Evolutionary conservation across 1,140 invertebrate species (phyloP).

Genomic region (Colletes latitarsis): DNA sequence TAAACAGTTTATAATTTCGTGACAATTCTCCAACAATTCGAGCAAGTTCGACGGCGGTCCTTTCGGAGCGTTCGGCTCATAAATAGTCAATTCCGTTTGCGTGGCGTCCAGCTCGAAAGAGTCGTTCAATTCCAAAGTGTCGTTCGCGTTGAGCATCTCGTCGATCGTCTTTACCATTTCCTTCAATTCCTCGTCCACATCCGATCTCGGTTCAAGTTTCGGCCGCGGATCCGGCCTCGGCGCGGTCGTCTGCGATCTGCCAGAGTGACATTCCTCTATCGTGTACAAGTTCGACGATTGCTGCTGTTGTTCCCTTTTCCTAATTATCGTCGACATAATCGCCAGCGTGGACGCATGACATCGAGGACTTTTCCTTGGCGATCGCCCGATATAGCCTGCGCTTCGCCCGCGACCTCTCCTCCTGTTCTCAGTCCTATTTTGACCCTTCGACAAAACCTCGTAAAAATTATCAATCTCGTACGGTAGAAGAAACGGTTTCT

Average conservation of each 20-base stretch:
- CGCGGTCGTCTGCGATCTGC: slow-evolving; percentile 38
- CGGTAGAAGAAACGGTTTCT: slow-evolving; percentile 86
- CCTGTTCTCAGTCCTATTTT: slow-evolving; percentile 65
- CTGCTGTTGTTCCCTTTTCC: slow-evolving; percentile 73
- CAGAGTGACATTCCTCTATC: slow-evolving; percentile 64
- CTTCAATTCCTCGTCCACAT: slow-evolving; percentile 72
- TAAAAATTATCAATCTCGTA: slow-evolving; percentile 86
- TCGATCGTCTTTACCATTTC: slow-evolving; percentile 75
- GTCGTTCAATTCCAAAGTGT: slow-evolving; percentile 61
- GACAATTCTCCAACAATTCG: slow-evolving; percentile 76
- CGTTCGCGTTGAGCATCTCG: slow-evolving; percentile 70
- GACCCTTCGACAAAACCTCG: slow-evolving; percentile 65
- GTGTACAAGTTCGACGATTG: slow-evolving; percentile 55
- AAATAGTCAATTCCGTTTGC: slow-evolving; percentile 51
- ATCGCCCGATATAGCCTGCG: slow-evolving; percentile 78
- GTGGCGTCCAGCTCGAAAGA: slow-evolving; percentile 66
- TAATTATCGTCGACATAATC: slow-evolving; percentile 83
- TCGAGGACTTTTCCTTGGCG: slow-evolving; percentile 90
- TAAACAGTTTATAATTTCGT: slow-evolving; percentile 69
- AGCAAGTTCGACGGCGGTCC: slow-evolving; percentile 75
- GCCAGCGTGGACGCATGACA: slow-evolving; percentile 92
- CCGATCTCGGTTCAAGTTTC: slow-evolving; percentile 58
- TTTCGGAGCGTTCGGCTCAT: slow-evolving; percentile 56
- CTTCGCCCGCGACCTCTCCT: slow-evolving; percentile 69
- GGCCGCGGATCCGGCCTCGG: slow-evolving; percentile 26